Conservation (phyloP, 2,797 vertebrate species). For the Pyrocephalus nanus region DNA sequence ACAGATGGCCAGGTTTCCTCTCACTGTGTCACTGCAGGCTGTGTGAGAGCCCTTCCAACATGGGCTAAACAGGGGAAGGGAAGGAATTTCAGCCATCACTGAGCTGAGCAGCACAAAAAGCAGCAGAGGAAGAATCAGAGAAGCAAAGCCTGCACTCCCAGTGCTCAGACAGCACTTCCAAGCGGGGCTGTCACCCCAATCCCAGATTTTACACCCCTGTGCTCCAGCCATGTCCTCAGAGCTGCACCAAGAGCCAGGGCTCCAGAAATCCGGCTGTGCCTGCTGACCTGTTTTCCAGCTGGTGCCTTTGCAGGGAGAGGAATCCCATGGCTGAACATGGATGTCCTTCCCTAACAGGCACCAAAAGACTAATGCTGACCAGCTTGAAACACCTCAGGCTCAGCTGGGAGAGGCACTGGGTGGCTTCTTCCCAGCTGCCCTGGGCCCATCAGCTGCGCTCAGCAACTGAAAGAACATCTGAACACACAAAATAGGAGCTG, state of each 20-base stretch:
- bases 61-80: rapidly evolving
- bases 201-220: not conserved
- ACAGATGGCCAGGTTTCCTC: not conserved
- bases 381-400: not conserved
- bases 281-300: not conserved
- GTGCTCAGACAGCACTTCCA: not conserved
- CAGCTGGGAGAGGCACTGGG: not conserved
- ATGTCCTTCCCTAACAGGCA: not conserved
- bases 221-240: not conserved
- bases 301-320: rapidly evolving
- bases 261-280: not conserved
- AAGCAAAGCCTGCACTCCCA: not conserved
- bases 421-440: not conserved
- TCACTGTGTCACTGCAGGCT: not conserved
- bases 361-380: not conserved
- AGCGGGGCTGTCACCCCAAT: not conserved
- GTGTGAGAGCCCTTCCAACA: not conserved
- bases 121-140: not conserved
- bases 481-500: not conserved
- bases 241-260: not conserved
- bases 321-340: rapidly evolving
- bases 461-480: not conserved
- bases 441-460: not conserved
- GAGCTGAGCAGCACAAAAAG: not conserved
- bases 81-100: not conserved